Percentiles rank a stretch among this genome's conserved stretches.
phyloP scores from a whole-genome alignment of 2,113 vertebrate species.

The Amphiprion ocellaris region DNA sequence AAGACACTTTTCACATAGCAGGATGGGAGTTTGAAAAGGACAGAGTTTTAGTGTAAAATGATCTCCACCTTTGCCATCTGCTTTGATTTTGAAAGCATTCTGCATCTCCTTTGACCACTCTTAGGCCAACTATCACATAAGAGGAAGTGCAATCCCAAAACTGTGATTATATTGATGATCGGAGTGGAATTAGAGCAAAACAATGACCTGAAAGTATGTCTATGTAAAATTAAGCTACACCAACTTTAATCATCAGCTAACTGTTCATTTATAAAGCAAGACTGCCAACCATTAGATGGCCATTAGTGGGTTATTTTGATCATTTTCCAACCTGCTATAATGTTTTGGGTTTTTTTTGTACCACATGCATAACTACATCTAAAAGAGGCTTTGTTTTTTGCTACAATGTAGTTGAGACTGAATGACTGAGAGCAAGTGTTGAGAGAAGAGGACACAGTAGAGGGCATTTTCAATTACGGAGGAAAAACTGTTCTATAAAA shows the following conservation, averaged over 20 bases:
- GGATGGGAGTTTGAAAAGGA: slow-evolving; percentile 11
- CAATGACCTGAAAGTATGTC: not conserved
- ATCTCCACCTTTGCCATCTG: slow-evolving; percentile 5
- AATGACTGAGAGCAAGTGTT: not conserved
- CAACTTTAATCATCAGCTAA: not conserved
- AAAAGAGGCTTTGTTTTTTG: not conserved
- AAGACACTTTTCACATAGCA: slow-evolving; percentile 40
- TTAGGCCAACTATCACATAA: not conserved
- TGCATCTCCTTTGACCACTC: not conserved
- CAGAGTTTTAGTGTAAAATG: slow-evolving; percentile 13
- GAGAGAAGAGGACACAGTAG: not conserved
- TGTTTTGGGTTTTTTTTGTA: not conserved
- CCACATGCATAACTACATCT: not conserved
- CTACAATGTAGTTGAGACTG: not conserved
- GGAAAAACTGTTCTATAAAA: no score
- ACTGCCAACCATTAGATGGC: not conserved
- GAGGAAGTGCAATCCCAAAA: not conserved
- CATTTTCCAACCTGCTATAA: not conserved
- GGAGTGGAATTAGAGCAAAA: not conserved
- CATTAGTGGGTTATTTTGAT: not conserved
- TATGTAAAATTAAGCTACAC: not conserved
- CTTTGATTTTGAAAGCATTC: not conserved
- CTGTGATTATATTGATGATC: not conserved
- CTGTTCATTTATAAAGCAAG: not conserved
- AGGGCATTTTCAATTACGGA: not conserved